Evolutionary conservation across 2,888 invertebrate species (phyloP), one percentile per base, ranked within the genome.

Genomic region (Neoaliturus tenellus): DNA sequence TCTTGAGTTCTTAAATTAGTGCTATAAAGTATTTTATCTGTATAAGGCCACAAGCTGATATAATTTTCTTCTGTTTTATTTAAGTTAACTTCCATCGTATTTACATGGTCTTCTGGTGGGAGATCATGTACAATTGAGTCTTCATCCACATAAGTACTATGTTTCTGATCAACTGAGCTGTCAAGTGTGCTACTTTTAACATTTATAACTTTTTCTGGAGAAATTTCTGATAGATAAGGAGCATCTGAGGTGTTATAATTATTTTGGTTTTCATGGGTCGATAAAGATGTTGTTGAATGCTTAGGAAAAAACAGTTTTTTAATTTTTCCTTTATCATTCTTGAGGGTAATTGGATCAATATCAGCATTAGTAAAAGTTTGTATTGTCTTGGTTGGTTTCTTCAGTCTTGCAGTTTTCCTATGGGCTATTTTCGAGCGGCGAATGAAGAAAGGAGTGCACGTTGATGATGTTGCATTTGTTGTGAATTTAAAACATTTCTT

Each of bases 391-490:
- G 31, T 62, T 25, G 62, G 28, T 5, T 8, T 31, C 17, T 62
- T 62, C 31, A 62, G 14, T 62, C 62, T 62, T 20, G 12, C 12
- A 28, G 25, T 31, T 62, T 62, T 62, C 14, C 62, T 62, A 62
- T 62, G 62, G 14, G 62, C n/a, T 14, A 28, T 31, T 31, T 62
- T 62, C 14, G 55, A 23, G 23, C 31, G 6, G 4, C 31, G 62
- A 17, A 62, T 31, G 17, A 62, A 62, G 31, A 62, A 62, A 62
- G 62, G 62, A 12, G 62, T 62, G 14, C 62, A 62, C 28, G 62
- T 62, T n/a, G 62, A 62, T 31, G 62, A 28, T 28, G 31, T 62
- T 28, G 31, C 10, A 14, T 28, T 62, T 14, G 17, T 28, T 14
- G 28, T 4, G 2, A 28, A 12, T 8, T 62, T 62, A 62, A 3